Percentiles rank a stretch among this genome's conserved stretches.
phyloP scores from a whole-genome alignment of 2,888 invertebrate genomes.

The Boloria euphrosyne region DNA sequence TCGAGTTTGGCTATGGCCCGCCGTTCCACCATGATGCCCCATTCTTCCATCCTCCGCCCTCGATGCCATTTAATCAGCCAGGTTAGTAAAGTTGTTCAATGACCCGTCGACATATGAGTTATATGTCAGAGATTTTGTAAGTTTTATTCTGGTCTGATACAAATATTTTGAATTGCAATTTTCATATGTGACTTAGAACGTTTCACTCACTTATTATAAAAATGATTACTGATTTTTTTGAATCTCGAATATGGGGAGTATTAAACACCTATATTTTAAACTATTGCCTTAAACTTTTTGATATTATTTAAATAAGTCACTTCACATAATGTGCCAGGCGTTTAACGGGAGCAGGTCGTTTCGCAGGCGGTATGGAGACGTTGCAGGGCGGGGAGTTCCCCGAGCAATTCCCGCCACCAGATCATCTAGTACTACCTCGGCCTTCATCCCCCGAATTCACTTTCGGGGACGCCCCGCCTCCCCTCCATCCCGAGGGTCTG shows the following conservation, averaged over 20 bases:
- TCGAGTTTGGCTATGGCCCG: slow-evolving; percentile 94
- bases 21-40: slow-evolving; percentile 93
- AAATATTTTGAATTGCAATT: too few relatives aligned
- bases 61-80: slow-evolving; percentile 89
- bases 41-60: slow-evolving; percentile 90
- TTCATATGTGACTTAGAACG: too few relatives aligned
- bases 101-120: too few relatives aligned
- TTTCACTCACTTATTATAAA: too few relatives aligned
- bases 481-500: slow-evolving; percentile 77
- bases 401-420: slow-evolving; percentile 83
- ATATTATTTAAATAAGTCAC: not conserved
- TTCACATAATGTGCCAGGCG: slow-evolving; percentile 42
- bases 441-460: slow-evolving; percentile 90
- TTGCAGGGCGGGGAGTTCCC: slow-evolving; percentile 76
- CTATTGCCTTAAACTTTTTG: too few relatives aligned
- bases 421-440: slow-evolving; percentile 86
- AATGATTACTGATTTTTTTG: too few relatives aligned
- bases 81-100: slow-evolving; percentile 76
- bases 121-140: too few relatives aligned
- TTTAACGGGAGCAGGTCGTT: slow-evolving; percentile 88
- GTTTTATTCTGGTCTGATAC: too few relatives aligned
- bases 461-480: slow-evolving; percentile 78
- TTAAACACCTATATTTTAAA: too few relatives aligned
- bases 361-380: slow-evolving; percentile 86
- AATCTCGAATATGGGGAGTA: too few relatives aligned